Evolutionary conservation across 2,113 vertebrate genomes (phyloP).

Genomic region (Tilapia sparmanii): DNA sequence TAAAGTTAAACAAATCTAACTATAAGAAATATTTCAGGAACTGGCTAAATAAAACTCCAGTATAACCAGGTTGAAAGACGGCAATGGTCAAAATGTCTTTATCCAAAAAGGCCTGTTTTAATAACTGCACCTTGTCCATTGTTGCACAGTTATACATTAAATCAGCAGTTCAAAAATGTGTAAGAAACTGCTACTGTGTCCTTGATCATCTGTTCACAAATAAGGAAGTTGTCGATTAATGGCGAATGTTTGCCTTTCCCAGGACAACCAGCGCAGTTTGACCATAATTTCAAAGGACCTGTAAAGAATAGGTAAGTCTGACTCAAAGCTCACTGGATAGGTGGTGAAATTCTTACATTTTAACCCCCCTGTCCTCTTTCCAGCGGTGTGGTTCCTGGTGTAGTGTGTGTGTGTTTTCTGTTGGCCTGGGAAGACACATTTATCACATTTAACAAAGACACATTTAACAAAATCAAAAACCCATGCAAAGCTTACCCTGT

Average conservation of each 20-base stretch:
- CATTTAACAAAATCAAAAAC: background rate
- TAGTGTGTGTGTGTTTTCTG: background rate
- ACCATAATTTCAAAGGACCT: constrained; percentile 78
- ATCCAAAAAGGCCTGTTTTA: background rate
- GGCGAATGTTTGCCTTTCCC: background rate
- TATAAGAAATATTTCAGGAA: background rate
- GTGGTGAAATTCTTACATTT: background rate
- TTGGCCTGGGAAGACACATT: background rate
- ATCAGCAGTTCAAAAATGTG: background rate
- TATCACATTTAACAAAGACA: background rate
- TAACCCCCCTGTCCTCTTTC: background rate
- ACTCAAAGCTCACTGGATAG: background rate
- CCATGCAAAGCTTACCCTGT: background rate
- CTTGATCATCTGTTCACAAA: background rate
- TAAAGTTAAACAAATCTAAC: background rate
- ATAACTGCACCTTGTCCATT: background rate
- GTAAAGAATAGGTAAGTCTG: constrained; percentile 78
- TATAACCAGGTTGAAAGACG: background rate
- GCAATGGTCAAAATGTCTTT: background rate
- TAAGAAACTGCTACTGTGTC: background rate
- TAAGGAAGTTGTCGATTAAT: background rate
- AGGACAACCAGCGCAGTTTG: constrained; percentile 76
- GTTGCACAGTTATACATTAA: background rate
- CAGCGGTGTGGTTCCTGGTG: background rate
- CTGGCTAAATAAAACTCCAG: background rate